Percentiles rank a stretch among this genome's conserved stretches.
Conservation (phyloP, 2,113 vertebrate genomes). For the Hipposideros armiger region DNA sequence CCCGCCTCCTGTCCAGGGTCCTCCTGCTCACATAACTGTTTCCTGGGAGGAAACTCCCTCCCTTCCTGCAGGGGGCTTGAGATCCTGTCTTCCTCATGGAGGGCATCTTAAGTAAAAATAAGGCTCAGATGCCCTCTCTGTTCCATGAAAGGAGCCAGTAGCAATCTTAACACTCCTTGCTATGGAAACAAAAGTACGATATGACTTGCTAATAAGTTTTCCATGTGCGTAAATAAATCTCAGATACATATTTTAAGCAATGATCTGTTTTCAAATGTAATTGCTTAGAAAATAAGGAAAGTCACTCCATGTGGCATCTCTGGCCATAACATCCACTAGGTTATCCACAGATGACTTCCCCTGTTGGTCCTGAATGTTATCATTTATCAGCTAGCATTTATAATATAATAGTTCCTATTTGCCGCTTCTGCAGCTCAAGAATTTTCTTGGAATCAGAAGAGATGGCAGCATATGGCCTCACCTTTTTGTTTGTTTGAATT, state of each 20-base stretch:
- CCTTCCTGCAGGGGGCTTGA: background rate
- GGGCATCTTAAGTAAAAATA: background rate
- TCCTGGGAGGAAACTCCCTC: background rate
- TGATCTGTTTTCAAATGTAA: background rate
- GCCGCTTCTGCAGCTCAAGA: background rate
- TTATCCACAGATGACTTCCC: background rate
- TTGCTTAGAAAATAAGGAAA: background rate
- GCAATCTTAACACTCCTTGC: background rate
- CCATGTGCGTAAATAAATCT: background rate
- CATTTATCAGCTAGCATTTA: background rate
- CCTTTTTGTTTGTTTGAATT: conserved; percentile 5
- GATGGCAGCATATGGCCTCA: background rate
- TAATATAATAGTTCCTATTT: background rate
- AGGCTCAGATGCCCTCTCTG: background rate
- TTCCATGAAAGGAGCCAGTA: background rate
- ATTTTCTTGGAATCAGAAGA: background rate
- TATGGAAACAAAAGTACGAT: background rate
- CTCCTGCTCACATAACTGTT: background rate
- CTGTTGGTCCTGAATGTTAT: background rate
- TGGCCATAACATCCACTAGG: background rate
- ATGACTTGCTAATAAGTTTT: background rate
- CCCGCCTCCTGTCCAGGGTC: background rate
- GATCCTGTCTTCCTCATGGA: background rate
- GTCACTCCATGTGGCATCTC: no score
- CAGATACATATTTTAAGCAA: background rate